phyloP scores from a whole-genome alignment of 2,113 vertebrate genomes.

The Aplodontia rufa region DNA sequence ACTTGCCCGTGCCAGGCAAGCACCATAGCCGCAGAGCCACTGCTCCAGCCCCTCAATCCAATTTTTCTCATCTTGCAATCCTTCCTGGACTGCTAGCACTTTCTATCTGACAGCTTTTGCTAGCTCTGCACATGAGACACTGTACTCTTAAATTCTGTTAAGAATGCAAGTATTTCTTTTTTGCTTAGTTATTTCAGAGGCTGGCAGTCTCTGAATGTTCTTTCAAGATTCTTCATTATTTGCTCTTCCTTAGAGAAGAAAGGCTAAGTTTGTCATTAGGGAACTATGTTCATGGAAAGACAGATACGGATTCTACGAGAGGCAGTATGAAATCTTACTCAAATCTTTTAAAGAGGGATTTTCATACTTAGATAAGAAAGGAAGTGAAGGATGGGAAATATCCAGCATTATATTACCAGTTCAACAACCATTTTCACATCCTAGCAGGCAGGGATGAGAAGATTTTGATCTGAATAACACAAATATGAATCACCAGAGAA shows the following conservation, averaged over 20 bases:
- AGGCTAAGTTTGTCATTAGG: not conserved
- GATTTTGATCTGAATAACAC: constrained; percentile 11
- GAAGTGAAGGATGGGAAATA: not conserved
- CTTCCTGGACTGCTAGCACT: not conserved
- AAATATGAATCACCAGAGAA: not conserved
- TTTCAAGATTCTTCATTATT: not conserved
- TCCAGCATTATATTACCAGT: not conserved
- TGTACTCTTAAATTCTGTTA: not conserved
- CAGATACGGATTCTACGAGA: not conserved
- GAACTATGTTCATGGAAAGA: not conserved
- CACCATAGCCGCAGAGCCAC: too few species aligned
- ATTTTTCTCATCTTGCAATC: not conserved
- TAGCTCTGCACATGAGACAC: not conserved
- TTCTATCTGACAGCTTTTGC: not conserved
- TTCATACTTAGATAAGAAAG: constrained; percentile 24
- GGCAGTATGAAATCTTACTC: not conserved
- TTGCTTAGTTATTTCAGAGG: not conserved
- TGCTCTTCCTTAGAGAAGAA: constrained; percentile 23
- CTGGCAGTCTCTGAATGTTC: not conserved
- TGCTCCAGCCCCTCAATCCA: too few species aligned
- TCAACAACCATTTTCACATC: not conserved
- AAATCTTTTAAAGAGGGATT: not conserved
- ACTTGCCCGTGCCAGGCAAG: too few species aligned
- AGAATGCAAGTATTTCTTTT: not conserved
- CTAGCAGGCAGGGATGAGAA: not conserved